Conservation (phyloP, 2,797 vertebrate species). For the Prunella strophiata region DNA sequence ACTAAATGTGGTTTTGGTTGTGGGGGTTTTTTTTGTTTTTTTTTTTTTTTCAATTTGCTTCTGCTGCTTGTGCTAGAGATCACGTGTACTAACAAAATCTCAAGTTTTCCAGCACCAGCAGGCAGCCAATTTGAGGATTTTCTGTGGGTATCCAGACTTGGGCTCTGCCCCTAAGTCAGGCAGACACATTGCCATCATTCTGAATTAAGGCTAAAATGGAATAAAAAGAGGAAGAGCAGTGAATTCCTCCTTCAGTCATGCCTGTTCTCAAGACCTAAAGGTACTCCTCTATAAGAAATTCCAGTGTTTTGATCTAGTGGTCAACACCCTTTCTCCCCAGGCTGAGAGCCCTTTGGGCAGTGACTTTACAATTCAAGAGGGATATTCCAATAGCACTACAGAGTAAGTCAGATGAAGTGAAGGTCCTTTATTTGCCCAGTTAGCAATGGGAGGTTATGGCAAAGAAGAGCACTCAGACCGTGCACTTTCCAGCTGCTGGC, state of each 20-base stretch:
- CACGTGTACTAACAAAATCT: background rate
- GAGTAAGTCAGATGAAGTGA: background rate
- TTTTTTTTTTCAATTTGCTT: background rate
- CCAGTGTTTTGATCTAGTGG: background rate
- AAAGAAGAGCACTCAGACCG: background rate
- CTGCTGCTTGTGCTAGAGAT: background rate
- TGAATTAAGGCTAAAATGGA: background rate
- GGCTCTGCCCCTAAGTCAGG: background rate
- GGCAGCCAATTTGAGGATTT: background rate
- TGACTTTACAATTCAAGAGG: background rate
- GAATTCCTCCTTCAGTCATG: background rate
- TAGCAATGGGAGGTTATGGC: background rate
- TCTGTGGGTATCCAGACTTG: background rate
- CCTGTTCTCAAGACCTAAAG: background rate
- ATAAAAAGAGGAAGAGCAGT: background rate
- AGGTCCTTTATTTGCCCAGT: background rate
- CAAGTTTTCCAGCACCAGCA: background rate
- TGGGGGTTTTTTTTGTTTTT: background rate
- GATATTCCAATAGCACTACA: background rate
- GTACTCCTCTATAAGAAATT: background rate
- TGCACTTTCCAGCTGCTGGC: conserved; percentile 7
- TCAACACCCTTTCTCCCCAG: background rate
- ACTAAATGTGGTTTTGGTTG: background rate
- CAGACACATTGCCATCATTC: background rate
- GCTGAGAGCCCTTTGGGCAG: background rate